Evolutionary conservation across 2,113 vertebrate genomes (phyloP).

Genomic region (Rhinoptilus africanus): DNA sequence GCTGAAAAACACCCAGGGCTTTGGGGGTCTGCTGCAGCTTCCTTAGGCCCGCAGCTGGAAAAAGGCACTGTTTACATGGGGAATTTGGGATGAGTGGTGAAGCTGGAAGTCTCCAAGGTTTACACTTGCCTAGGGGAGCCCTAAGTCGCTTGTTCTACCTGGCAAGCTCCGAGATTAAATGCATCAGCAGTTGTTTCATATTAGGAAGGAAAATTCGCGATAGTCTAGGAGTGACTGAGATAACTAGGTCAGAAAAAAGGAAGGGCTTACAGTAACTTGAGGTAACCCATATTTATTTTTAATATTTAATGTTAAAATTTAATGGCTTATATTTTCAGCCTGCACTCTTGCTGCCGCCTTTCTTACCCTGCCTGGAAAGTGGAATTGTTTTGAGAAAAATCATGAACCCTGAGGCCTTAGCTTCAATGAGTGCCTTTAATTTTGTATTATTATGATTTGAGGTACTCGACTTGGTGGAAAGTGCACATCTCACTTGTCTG

Average conservation of each 20-base stretch:
- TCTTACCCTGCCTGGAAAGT: neutral
- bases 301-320: conserved; percentile 34
- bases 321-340: conserved; percentile 11
- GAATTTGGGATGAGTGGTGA: neutral
- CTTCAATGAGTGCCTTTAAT: neutral
- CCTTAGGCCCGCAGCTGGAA: neutral
- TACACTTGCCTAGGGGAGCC: neutral
- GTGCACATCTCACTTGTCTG: neutral
- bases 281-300: conserved; percentile 42
- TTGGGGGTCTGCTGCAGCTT: neutral
- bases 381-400: neutral
- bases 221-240: neutral
- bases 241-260: conserved; percentile 31
- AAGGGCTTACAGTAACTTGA: neutral
- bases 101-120: neutral
- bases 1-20: neutral
- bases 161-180: neutral
- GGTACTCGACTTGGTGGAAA: neutral
- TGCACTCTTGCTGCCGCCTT: neutral
- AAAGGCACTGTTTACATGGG: neutral
- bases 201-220: neutral
- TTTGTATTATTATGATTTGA: neutral
- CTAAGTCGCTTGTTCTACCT: neutral
- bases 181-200: neutral
- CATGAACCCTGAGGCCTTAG: neutral